Evolutionary conservation across 2,113 vertebrate genomes (phyloP).

Genomic region (Forbesichthys agassizii): DNA sequence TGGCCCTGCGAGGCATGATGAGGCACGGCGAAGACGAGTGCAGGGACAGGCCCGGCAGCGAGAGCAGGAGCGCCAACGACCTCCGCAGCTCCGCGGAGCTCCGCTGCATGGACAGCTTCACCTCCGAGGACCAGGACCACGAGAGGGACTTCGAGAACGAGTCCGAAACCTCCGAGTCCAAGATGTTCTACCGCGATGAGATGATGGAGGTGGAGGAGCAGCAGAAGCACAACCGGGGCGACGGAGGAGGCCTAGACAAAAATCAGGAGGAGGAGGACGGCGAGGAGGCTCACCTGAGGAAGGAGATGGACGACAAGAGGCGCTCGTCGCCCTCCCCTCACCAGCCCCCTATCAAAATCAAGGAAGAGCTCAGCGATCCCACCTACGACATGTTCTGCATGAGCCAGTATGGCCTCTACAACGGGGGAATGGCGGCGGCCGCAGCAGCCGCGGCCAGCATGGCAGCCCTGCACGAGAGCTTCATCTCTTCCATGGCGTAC

Average conservation of each 20-base stretch:
- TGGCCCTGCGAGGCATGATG: slow-evolving; percentile 89
- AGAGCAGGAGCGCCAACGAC: slow-evolving; percentile 73
- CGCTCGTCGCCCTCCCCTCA: slow-evolving; percentile 82
- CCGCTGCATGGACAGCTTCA: slow-evolving; percentile 92
- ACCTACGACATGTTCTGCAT: slow-evolving; percentile 99
- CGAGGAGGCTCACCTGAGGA: slow-evolving; percentile 70
- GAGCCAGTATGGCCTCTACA: slow-evolving; percentile 98
- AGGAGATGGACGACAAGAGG: slow-evolving; percentile 86
- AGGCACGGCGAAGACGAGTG: slow-evolving; percentile 83
- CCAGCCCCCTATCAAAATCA: slow-evolving; percentile 90
- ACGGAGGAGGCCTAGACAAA: slow-evolving; percentile 59
- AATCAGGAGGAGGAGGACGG: slow-evolving; percentile 61
- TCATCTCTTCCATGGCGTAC: slow-evolving; percentile 92
- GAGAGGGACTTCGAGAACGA: slow-evolving; percentile 98
- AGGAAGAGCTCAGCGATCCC: slow-evolving; percentile 95
- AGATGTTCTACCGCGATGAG: slow-evolving; percentile 85
- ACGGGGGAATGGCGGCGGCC: slow-evolving; percentile 86
- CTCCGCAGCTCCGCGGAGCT: slow-evolving; percentile 79
- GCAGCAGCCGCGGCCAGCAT: slow-evolving; percentile 88
- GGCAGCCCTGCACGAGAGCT: slow-evolving; percentile 95
- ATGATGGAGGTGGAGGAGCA: slow-evolving; percentile 90
- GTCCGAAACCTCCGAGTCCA: slow-evolving; percentile 94
- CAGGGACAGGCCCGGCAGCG: slow-evolving; percentile 76
- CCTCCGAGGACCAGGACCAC: slow-evolving; percentile 96
- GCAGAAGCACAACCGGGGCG: slow-evolving; percentile 56